Evolutionary conservation across 2,797 vertebrate genomes (phyloP).

Genomic region (Dromococcyx pavoninus): DNA sequence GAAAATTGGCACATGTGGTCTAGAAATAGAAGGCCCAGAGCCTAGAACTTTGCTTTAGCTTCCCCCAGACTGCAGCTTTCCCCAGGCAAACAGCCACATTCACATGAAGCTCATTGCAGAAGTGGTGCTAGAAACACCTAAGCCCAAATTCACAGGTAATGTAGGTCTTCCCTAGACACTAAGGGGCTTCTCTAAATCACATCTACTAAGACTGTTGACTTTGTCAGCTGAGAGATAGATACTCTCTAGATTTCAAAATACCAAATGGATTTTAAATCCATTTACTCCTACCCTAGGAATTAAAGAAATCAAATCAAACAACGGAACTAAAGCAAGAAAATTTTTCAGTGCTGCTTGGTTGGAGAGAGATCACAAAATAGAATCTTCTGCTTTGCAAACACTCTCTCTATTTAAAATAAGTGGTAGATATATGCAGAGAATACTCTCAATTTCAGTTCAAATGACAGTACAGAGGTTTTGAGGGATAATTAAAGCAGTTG

Average conservation of each 20-base stretch:
- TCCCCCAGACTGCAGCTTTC: neutral
- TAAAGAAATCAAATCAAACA: neutral
- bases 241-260: neutral
- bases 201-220: neutral
- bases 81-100: neutral
- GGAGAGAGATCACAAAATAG: neutral
- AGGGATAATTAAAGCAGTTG: neutral
- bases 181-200: neutral
- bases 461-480: neutral
- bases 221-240: neutral
- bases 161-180: neutral
- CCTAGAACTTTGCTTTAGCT: neutral
- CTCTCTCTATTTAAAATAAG: neutral
- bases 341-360: neutral
- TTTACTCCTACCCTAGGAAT: neutral
- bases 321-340: neutral
- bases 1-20: neutral
- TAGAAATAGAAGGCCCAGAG: neutral
- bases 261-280: neutral
- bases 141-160: neutral
- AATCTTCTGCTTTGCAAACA: neutral
- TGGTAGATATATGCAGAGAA: neutral
- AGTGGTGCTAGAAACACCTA: neutral
- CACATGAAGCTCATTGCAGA: neutral
- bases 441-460: neutral